Conservation (phyloP, 2,113 vertebrate species). For the Perccottus glenii region DNA sequence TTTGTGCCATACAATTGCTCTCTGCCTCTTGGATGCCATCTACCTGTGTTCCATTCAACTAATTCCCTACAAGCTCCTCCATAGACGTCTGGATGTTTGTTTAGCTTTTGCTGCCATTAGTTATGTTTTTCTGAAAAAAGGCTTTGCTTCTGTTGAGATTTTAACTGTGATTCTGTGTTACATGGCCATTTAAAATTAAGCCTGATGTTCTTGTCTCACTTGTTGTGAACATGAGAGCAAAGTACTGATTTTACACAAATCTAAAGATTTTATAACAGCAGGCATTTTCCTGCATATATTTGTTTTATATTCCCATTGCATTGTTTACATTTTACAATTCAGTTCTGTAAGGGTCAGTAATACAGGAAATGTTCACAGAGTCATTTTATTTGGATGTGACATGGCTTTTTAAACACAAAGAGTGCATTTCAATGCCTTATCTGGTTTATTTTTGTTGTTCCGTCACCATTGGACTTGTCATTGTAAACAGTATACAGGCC, state of each 20-base stretch:
- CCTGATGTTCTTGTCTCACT: constrained; percentile 39
- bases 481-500: constrained; percentile 57
- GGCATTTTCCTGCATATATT: constrained; percentile 47
- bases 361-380: too few species aligned
- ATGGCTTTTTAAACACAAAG: constrained; percentile 24
- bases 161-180: constrained; percentile 74
- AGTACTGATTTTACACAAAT: constrained; percentile 18
- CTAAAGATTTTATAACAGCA: constrained; percentile 30
- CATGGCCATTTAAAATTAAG: constrained; percentile 53
- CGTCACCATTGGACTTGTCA: constrained; percentile 52
- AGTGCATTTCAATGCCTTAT: constrained; percentile 59
- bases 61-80: constrained; percentile 67
- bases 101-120: constrained; percentile 47
- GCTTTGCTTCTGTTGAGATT: constrained; percentile 58
- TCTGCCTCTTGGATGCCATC: constrained; percentile 67
- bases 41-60: constrained; percentile 65
- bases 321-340: constrained; percentile 59
- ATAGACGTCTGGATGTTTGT: constrained; percentile 59
- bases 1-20: constrained; percentile 71
- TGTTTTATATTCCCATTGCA: constrained; percentile 50
- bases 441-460: constrained; percentile 55
- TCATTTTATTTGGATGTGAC: constrained; percentile 17
- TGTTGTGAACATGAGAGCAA: constrained; percentile 28
- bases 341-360: constrained; percentile 29
- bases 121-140: constrained; percentile 29